Conservation (phyloP, 2,888 invertebrate species). For the Plebejus argus region DNA sequence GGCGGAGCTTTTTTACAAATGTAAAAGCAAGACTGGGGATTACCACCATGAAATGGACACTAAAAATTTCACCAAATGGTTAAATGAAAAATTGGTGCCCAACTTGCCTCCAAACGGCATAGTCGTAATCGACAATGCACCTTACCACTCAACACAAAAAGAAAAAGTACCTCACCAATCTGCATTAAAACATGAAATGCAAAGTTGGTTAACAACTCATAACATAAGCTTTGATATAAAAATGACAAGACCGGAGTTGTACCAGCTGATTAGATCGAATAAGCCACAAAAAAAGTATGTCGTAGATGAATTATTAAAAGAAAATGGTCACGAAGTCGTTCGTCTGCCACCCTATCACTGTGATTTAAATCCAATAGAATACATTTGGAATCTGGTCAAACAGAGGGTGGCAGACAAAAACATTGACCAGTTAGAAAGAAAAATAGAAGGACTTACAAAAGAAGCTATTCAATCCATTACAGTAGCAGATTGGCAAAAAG, state of each 20-base stretch:
- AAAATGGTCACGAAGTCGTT: constrained; percentile 45
- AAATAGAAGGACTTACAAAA: constrained; percentile 44
- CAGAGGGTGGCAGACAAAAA: constrained; percentile 49
- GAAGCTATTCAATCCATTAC: constrained; percentile 42
- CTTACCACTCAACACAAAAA: not conserved
- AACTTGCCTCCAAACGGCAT: constrained; percentile 29
- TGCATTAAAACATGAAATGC: not conserved
- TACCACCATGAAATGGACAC: constrained; percentile 43
- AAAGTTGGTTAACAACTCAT: not conserved
- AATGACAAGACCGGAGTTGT: constrained; percentile 17
- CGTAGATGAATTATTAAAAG: constrained; percentile 35
- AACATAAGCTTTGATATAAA: not conserved
- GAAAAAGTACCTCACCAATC: not conserved
- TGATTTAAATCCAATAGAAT: constrained; percentile 33
- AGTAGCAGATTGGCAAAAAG: constrained; percentile 42
- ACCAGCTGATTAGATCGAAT: not conserved
- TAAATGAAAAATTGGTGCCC: constrained; percentile 26
- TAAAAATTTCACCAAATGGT: constrained; percentile 27
- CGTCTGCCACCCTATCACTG: constrained; percentile 8
- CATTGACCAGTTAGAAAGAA: constrained; percentile 43
- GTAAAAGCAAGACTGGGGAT: constrained; percentile 41
- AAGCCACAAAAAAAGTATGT: constrained; percentile 25
- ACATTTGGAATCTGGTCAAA: constrained; percentile 46
- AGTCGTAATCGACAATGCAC: not conserved
- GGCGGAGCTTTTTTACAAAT: constrained; percentile 42